Evolutionary conservation across 2,888 invertebrate genomes (phyloP), one percentile per base, ranked within the genome.

Genomic region (Stegana nigrithorax): DNA sequence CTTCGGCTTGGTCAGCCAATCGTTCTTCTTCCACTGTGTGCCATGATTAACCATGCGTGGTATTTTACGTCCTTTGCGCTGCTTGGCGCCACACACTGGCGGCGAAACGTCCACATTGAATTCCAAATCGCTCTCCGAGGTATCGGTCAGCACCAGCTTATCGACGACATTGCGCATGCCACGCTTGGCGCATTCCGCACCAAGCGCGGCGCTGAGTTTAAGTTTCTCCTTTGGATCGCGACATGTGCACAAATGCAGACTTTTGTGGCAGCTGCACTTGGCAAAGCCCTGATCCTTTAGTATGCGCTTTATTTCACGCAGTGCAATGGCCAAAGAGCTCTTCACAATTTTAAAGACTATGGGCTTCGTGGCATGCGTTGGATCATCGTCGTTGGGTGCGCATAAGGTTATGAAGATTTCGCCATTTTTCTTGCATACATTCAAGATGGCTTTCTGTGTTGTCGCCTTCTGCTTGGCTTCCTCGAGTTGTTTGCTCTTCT

Each of bases 41-140:
- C 89, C 89, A 2, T 87, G 88, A 65, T 89, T 90, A 0, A 69
- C 59, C 4, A 88, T 85, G 67, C 87, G 88, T 0, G 85, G 85
- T 63, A 84, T 80, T 32, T 86, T 86, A 36, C 88, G 85, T 53
- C 88, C 85, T n/a, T n/a, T n/a, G n/a, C n/a, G n/a, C n/a, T n/a
- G n/a, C n/a, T n/a, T n/a, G 6, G n/a, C 12, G n/a, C 4, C 0
- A 1, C 26, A 26, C 29, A 90, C 90, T 0, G 91, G 91, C 0
- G 91, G 91, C 0, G 91, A 90, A 62, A 91, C 91, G 70, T 91
- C 91, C 27, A 91, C 89, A 74, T 92, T 90, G 83, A 91, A 88
- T 57, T 91, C 91, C 25, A 90, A 89, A 57, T 91, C 90, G 6
- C 79, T 83, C 0, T 85, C 85, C 6, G 81, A 82, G 21, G 84